A percentile compares a stretch with the other conserved stretches of the same genome.
Evolutionary conservation across 2,888 invertebrate species (phyloP).

Genomic region (Axea sp.): DNA sequence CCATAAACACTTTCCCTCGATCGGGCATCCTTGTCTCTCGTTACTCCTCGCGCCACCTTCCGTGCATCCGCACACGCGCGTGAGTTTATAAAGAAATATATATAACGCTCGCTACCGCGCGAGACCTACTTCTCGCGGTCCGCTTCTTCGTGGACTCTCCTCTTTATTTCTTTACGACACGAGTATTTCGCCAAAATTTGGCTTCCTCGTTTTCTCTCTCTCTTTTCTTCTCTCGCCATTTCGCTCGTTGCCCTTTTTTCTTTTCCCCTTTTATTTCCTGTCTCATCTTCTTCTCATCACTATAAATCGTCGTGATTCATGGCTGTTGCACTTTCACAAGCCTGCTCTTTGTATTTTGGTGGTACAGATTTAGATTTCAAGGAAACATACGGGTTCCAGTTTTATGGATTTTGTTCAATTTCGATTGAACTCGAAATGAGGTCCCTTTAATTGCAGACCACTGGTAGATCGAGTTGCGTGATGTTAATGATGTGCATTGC

Average conservation of each 20-base stretch:
- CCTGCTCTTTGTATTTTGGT: slow-evolving; percentile 47
- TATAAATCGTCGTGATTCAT: slow-evolving; percentile 56
- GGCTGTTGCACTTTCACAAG: slow-evolving; percentile 49
- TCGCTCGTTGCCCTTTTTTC: background rate
- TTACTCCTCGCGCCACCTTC: slow-evolving; percentile 17
- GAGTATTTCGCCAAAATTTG: slow-evolving; percentile 14
- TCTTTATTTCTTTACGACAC: slow-evolving; percentile 28
- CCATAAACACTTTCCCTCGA: slow-evolving; percentile 58
- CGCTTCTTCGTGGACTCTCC: slow-evolving; percentile 11
- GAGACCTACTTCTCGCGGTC: slow-evolving; percentile 49
- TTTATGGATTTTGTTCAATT: slow-evolving; percentile 28
- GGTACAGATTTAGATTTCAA: slow-evolving; percentile 47
- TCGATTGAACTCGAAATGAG: slow-evolving; percentile 11
- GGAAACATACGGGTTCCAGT: slow-evolving; percentile 32
- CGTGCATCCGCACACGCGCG: slow-evolving; percentile 17
- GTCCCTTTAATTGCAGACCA: slow-evolving; percentile 9
- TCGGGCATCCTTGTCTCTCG: slow-evolving; percentile 39
- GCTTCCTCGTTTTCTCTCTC: no score
- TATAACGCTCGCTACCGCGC: slow-evolving; percentile 45
- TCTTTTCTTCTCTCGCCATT: background rate
- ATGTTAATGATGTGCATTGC: no score
- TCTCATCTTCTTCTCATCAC: slow-evolving; percentile 47
- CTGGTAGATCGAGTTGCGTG: background rate
- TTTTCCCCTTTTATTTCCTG: slow-evolving; percentile 21
- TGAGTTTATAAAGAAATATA: slow-evolving; percentile 15